A percentile compares a stretch with the other conserved stretches of the same genome.
phyloP scores from a whole-genome alignment of 2,888 invertebrate genomes.

The Ceriagrion tenellum region DNA sequence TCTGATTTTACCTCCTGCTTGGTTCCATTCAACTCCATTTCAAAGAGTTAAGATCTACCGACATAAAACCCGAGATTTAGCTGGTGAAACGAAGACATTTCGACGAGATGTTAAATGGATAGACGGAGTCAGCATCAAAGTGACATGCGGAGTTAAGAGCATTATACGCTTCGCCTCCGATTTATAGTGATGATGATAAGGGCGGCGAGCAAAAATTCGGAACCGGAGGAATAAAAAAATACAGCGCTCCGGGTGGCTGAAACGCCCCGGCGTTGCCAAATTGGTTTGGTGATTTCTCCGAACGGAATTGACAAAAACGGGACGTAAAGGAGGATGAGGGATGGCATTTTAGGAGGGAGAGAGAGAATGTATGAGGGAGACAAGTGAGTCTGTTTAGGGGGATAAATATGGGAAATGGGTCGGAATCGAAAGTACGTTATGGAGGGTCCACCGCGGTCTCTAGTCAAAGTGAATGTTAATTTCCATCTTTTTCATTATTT shows the following conservation, averaged over 20 bases:
- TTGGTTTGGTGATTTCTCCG: conserved; percentile 3
- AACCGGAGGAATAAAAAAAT: not conserved
- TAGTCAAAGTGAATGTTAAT: too few relatives aligned
- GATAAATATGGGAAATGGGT: not conserved
- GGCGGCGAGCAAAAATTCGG: not conserved
- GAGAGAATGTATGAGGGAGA: not conserved
- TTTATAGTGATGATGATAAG: not conserved
- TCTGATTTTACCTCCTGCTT: too few relatives aligned
- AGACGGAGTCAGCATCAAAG: not conserved
- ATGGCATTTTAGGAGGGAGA: not conserved
- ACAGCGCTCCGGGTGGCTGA: not conserved
- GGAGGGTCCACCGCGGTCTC: too few relatives aligned
- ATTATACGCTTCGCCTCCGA: not conserved
- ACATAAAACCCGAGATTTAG: not conserved
- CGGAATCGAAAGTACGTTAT: not conserved
- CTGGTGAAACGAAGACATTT: not conserved
- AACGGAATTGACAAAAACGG: not conserved
- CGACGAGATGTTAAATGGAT: not conserved
- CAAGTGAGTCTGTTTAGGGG: not conserved
- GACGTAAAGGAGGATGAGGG: not conserved
- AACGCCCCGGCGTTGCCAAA: conserved; percentile 1
- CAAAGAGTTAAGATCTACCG: not conserved
- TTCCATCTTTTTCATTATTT: too few relatives aligned
- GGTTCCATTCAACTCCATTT: not conserved
- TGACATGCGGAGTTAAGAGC: not conserved